Conservation (phyloP, 2,797 vertebrate genomes). For the Protonibea diacanthus region DNA sequence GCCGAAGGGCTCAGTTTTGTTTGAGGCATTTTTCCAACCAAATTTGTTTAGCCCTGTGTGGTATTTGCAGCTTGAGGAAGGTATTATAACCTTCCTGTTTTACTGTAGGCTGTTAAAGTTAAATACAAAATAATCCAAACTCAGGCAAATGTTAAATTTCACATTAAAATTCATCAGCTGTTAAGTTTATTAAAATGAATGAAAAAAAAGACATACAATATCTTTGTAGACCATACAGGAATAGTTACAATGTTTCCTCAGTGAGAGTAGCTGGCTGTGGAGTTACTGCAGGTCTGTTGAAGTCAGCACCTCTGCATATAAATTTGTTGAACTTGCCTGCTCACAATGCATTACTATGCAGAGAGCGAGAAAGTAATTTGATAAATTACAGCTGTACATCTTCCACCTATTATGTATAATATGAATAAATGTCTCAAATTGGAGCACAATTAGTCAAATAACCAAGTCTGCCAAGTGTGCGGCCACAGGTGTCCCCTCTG, state of each 20-base stretch:
- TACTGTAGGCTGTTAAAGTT: conserved; percentile 44
- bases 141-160: conserved; percentile 53
- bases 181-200: conserved; percentile 34
- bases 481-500: conserved; percentile 45
- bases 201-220: background rate
- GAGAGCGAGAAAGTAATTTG: conserved; percentile 31
- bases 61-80: conserved; percentile 28
- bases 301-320: conserved; percentile 37
- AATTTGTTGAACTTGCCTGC: conserved; percentile 26
- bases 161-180: conserved; percentile 47
- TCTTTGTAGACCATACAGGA: conserved; percentile 15
- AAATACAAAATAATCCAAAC: conserved; percentile 46
- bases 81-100: conserved; percentile 33
- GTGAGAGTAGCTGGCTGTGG: background rate
- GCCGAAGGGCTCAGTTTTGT: background rate
- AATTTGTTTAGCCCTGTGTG: conserved; percentile 3
- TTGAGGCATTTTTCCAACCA: conserved; percentile 3
- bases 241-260: conserved; percentile 1
- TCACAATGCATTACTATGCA: conserved; percentile 45
- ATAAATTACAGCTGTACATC: conserved; percentile 48
- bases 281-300: conserved; percentile 15
- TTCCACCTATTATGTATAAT: conserved; percentile 44
- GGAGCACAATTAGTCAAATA: conserved; percentile 49
- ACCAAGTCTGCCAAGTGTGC: conserved; percentile 46
- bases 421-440: conserved; percentile 55